phyloP scores from a whole-genome alignment of 2,888 invertebrate species.

The Nemotelus pantherinus region DNA sequence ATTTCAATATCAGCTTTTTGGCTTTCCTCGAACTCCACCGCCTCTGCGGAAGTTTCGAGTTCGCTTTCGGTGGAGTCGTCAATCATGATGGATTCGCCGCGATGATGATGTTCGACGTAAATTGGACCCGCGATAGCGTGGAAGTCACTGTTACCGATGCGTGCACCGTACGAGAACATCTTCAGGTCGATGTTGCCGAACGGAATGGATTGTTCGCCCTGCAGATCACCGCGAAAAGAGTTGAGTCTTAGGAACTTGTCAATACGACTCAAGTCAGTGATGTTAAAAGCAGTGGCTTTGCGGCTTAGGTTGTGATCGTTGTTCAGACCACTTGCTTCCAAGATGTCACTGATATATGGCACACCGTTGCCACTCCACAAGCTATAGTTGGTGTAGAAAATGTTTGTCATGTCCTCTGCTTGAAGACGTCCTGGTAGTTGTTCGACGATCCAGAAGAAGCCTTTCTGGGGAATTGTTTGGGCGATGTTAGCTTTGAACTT shows the following conservation, averaged over 20 bases:
- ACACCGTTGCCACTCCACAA: constrained; percentile 74
- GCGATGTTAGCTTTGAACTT: constrained; percentile 47
- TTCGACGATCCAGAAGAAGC: constrained; percentile 77
- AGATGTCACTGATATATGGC: constrained; percentile 61
- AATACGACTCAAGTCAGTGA: constrained; percentile 61
- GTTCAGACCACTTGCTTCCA: constrained; percentile 58
- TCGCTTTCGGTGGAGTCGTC: constrained; percentile 54
- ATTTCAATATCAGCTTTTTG: constrained; percentile 59
- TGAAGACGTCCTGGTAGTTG: constrained; percentile 76
- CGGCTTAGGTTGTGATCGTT: constrained; percentile 56
- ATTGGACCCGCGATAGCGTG: constrained; percentile 64
- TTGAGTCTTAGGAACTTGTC: constrained; percentile 59
- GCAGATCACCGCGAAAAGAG: constrained; percentile 63
- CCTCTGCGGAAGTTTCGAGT: constrained; percentile 41
- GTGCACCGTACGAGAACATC: constrained; percentile 61
- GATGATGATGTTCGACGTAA: constrained; percentile 32
- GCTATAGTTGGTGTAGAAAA: constrained; percentile 63
- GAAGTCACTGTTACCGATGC: constrained; percentile 60
- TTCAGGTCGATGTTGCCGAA: constrained; percentile 65
- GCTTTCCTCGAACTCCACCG: constrained; percentile 23
- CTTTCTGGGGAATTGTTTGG: constrained; percentile 54
- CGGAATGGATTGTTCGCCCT: constrained; percentile 61
- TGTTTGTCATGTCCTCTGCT: constrained; percentile 59
- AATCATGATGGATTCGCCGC: constrained; percentile 21
- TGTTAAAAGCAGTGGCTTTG: constrained; percentile 56